These are phyloP conservation scores for Gymnosoma rotundatum DNA, from an alignment of 2,888 invertebrate genomes.

Conservation along the genomic window DNA sequence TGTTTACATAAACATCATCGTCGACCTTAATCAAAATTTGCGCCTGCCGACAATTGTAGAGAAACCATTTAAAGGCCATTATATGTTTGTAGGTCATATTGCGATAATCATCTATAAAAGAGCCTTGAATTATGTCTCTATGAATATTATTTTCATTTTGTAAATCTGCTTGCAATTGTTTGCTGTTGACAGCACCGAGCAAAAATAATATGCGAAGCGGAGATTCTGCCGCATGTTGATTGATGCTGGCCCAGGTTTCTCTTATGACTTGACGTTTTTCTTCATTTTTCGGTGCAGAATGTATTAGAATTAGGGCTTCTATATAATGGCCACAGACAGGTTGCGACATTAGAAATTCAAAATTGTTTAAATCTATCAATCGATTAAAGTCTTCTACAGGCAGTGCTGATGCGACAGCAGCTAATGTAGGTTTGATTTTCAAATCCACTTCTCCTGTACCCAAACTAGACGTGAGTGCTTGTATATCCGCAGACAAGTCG, in stretches of 20 bases:
- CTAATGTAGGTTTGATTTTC: conserved; percentile 53
- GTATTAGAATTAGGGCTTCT: conserved; percentile 85
- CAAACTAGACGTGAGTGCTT: conserved; percentile 62
- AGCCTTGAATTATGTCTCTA: conserved; percentile 89
- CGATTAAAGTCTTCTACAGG: conserved; percentile 70
- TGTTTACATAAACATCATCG: conserved; percentile 90
- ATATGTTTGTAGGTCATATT: conserved; percentile 94
- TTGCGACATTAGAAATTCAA: conserved; percentile 85
- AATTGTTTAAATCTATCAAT: conserved; percentile 85
- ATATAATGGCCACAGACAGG: conserved; percentile 83
- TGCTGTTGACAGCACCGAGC: conserved; percentile 84
- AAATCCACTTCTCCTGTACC: conserved; percentile 54
- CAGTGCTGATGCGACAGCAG: conserved; percentile 64
- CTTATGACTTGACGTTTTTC: conserved; percentile 87
- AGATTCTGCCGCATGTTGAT: conserved; percentile 76
- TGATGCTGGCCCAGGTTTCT: conserved; percentile 87
- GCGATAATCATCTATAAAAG: conserved; percentile 89
- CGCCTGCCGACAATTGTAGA: conserved; percentile 87
- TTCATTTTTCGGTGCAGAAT: conserved; percentile 87
- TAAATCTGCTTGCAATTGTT: conserved; percentile 79
- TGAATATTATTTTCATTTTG: conserved; percentile 84
- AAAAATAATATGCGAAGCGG: conserved; percentile 86
- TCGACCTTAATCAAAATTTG: conserved; percentile 89
- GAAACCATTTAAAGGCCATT: conserved; percentile 90
- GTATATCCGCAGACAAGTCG: conserved; percentile 54